Evolutionary conservation across 2,888 invertebrate genomes (phyloP).

Genomic region (Thymelicus acteon): DNA sequence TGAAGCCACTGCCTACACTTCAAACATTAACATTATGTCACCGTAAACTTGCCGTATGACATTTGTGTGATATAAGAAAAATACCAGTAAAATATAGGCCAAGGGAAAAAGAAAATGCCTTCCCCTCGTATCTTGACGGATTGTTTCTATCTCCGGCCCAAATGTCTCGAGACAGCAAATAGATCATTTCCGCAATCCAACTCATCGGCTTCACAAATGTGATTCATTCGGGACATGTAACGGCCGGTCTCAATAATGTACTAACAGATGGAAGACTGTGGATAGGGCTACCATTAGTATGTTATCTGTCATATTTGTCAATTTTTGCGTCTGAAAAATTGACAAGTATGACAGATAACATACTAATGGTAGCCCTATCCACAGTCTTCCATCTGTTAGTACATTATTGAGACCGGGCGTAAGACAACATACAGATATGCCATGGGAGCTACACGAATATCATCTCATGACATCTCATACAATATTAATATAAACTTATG

Average conservation of each 20-base stretch:
- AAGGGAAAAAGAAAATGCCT: background rate
- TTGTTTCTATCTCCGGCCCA: constrained; percentile 20
- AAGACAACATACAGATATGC: background rate
- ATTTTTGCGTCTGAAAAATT: too few species aligned
- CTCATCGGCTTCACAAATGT: constrained; percentile 31
- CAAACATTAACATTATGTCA: background rate
- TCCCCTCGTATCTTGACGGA: background rate
- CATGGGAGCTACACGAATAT: constrained; percentile 25
- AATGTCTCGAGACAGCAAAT: constrained; percentile 24
- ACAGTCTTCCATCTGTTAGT: too few species aligned
- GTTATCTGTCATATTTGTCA: too few species aligned
- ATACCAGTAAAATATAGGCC: background rate
- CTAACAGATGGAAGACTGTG: too few species aligned
- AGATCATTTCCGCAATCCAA: constrained; percentile 7
- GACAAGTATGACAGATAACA: too few species aligned
- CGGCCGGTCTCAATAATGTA: too few species aligned
- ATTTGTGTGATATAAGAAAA: background rate
- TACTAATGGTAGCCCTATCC: too few species aligned
- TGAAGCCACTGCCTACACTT: background rate
- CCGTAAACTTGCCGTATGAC: background rate
- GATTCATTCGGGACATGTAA: constrained; percentile 48
- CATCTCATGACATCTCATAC: background rate
- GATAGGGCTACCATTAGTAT: too few species aligned
- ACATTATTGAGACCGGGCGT: too few species aligned
- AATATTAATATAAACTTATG: constrained; percentile 35